Conservation (phyloP, 2,113 vertebrate genomes). For the Hypomesus transpacificus region DNA sequence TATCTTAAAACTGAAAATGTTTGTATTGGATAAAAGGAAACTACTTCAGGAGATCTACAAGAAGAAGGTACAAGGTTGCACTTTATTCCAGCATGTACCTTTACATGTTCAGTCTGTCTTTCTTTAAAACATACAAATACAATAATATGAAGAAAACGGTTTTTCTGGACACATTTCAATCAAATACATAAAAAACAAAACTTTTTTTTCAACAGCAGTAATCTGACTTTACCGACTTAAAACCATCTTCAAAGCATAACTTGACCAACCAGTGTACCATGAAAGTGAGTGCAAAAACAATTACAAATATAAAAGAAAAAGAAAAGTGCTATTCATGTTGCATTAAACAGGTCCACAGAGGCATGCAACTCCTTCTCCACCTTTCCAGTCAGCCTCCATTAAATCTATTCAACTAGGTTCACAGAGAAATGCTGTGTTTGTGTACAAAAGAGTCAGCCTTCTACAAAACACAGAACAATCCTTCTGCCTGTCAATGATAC, state of each 20-base stretch:
- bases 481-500: constrained; percentile 24
- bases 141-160: constrained; percentile 24
- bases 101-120: constrained; percentile 37
- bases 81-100: constrained; percentile 29
- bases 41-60: constrained; percentile 3
- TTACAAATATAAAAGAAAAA: constrained; percentile 15
- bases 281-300: constrained; percentile 46
- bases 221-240: background rate
- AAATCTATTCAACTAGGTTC: constrained; percentile 41
- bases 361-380: background rate
- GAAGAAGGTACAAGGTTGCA: constrained; percentile 2
- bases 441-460: constrained; percentile 28
- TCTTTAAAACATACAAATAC: constrained; percentile 57
- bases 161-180: background rate
- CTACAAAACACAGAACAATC: constrained; percentile 28
- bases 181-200: background rate
- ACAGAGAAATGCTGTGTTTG: constrained; percentile 18
- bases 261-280: constrained; percentile 3
- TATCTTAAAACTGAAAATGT: background rate
- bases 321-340: constrained; percentile 47
- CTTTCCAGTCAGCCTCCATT: constrained; percentile 31
- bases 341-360: constrained; percentile 21
- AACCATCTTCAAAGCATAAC: constrained; percentile 9
- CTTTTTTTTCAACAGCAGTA: background rate
- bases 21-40: background rate